These are phyloP conservation scores for Thymelicus sylvestris DNA, from an alignment of 2,888 invertebrate genomes.

Conservation along the genomic window DNA sequence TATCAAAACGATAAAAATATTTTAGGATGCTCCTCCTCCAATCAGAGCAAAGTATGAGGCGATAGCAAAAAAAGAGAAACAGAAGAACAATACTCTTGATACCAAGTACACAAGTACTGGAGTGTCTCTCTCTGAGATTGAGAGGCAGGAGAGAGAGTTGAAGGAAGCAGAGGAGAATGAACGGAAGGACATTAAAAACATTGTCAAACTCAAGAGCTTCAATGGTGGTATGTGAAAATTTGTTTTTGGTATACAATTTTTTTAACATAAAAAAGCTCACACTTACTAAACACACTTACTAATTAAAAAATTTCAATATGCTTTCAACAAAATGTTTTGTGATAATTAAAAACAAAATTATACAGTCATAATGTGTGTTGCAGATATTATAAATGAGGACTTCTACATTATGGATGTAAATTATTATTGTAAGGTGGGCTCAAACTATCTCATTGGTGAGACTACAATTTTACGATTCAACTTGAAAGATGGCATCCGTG, in stretches of 20 bases:
- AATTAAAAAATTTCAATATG: no score
- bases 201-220: constrained; percentile 58
- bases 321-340: no score
- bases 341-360: no score
- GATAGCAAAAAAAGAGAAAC: constrained; percentile 59
- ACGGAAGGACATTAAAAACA: constrained; percentile 59
- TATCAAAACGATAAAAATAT: neutral
- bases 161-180: constrained; percentile 58
- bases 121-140: constrained; percentile 56
- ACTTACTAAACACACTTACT: no score
- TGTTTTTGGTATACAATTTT: no score
- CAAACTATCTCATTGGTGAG: constrained; percentile 62
- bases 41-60: constrained; percentile 60
- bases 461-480: constrained; percentile 65
- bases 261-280: no score
- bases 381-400: constrained; percentile 60
- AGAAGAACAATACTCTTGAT: constrained; percentile 49
- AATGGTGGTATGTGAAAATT: constrained; percentile 53
- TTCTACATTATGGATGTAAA: constrained; percentile 74
- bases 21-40: constrained; percentile 54
- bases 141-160: constrained; percentile 52
- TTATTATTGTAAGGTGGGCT: constrained; percentile 55
- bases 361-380: constrained; percentile 14
- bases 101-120: constrained; percentile 66
- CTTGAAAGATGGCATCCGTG: constrained; percentile 59